Evolutionary conservation across 2,888 invertebrate genomes (phyloP).

Genomic region (Timandra comae): DNA sequence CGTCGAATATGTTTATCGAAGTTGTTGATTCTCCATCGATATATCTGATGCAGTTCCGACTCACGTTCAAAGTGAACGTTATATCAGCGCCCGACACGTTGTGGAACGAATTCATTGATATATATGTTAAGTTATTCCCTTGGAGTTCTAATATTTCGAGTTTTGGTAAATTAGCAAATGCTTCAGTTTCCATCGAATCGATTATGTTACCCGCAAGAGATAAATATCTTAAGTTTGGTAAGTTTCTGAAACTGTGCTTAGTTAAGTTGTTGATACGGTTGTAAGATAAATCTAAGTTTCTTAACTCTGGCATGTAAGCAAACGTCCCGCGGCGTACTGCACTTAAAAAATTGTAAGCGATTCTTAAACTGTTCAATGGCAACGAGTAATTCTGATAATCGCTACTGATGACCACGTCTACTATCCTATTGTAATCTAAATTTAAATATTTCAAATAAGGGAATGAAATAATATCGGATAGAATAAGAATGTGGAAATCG

Average conservation of each 20-base stretch:
- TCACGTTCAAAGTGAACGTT: slow-evolving; percentile 85
- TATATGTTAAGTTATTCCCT: slow-evolving; percentile 83
- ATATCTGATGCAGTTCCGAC: slow-evolving; percentile 79
- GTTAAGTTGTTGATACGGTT: slow-evolving; percentile 85
- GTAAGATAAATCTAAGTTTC: slow-evolving; percentile 86
- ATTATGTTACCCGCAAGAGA: slow-evolving; percentile 90
- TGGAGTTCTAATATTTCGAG: slow-evolving; percentile 88
- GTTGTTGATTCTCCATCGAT: slow-evolving; percentile 69
- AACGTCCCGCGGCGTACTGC: slow-evolving; percentile 83
- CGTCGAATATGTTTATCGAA: slow-evolving; percentile 82
- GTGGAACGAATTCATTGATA: slow-evolving; percentile 81
- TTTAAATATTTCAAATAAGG: slow-evolving; percentile 87
- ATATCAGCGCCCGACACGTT: slow-evolving; percentile 81
- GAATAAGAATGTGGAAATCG: slow-evolving; percentile 84
- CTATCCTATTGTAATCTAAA: slow-evolving; percentile 89
- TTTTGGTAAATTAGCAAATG: slow-evolving; percentile 85
- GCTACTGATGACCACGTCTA: slow-evolving; percentile 80
- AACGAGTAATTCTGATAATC: slow-evolving; percentile 83
- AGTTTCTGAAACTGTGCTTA: slow-evolving; percentile 84
- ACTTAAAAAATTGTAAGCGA: slow-evolving; percentile 88
- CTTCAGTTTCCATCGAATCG: slow-evolving; percentile 81
- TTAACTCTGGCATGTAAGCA: slow-evolving; percentile 81
- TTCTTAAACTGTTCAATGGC: slow-evolving; percentile 85
- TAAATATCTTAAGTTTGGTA: slow-evolving; percentile 87
- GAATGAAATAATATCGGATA: slow-evolving; percentile 83